Evolutionary conservation across 2,113 vertebrate species (phyloP).

Genomic region (Amazona vittata): DNA sequence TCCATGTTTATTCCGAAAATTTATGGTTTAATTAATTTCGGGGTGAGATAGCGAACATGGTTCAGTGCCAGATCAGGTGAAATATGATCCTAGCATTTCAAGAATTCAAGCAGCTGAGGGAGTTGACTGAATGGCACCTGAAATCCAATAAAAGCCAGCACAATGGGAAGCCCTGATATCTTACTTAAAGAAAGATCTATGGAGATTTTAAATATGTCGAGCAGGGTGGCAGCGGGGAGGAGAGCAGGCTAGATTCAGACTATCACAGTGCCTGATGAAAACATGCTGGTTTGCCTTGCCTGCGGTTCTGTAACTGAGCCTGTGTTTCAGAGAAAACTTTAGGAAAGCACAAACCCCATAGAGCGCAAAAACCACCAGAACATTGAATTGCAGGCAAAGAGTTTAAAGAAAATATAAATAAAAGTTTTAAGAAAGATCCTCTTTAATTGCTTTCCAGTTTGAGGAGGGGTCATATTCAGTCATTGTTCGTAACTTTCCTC

Average conservation of each 20-base stretch:
- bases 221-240: not conserved
- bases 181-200: constrained; percentile 53
- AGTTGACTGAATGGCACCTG: constrained; percentile 61
- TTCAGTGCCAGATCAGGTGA: constrained; percentile 69
- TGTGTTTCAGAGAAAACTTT: not conserved
- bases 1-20: constrained; percentile 64
- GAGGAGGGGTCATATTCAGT: not conserved
- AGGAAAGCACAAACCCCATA: not conserved
- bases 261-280: not conserved
- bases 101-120: constrained; percentile 53
- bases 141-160: constrained; percentile 53
- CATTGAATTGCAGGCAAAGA: not conserved
- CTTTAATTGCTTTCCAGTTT: not conserved
- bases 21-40: constrained; percentile 75
- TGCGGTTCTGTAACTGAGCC: not conserved
- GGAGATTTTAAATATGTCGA: not conserved
- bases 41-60: constrained; percentile 63
- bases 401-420: not conserved
- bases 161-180: constrained; percentile 55
- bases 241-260: not conserved
- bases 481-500: not conserved
- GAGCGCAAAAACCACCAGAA: not conserved
- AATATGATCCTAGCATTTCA: constrained; percentile 65
- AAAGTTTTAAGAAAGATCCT: not conserved
- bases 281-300: not conserved